Conservation (phyloP, 1,140 invertebrate species). For the Thaumatotibia leucotreta region DNA sequence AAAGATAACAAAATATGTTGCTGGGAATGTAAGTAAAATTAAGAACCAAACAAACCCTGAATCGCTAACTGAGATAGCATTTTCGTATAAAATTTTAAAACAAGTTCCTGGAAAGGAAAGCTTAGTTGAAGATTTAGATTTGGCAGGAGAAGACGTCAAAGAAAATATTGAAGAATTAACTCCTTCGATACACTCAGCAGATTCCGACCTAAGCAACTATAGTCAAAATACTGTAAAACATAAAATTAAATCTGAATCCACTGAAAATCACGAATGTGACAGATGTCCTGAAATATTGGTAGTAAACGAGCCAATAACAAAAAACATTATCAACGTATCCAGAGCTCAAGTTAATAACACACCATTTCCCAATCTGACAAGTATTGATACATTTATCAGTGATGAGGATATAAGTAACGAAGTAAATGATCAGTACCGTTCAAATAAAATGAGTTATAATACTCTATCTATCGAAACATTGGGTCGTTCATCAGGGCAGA, state of each 20-base stretch:
- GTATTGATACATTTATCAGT: neutral
- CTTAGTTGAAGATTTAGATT: constrained; percentile 21
- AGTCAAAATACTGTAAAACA: constrained; percentile 31
- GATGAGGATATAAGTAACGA: neutral
- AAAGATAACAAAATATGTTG: constrained; percentile 28
- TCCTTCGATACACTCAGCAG: constrained; percentile 9
- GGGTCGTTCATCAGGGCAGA: neutral
- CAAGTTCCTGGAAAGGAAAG: constrained; percentile 37
- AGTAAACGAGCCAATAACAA: constrained; percentile 19
- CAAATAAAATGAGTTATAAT: neutral
- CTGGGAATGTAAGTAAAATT: constrained; percentile 15
- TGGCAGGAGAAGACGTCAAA: neutral
- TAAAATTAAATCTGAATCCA: constrained; percentile 17
- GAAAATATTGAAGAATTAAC: constrained; percentile 15
- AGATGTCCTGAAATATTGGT: neutral
- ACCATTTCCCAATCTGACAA: neutral
- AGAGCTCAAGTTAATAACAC: constrained; percentile 33
- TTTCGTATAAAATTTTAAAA: constrained; percentile 26
- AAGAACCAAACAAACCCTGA: constrained; percentile 17
- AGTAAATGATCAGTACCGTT: neutral
- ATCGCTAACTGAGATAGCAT: constrained; percentile 27
- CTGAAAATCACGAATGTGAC: constrained; percentile 18
- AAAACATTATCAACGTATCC: constrained; percentile 38
- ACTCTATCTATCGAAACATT: neutral
- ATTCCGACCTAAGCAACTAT: constrained; percentile 24